Base-by-base conservation (phyloP, 2,888 invertebrate genomes). In the Neoitamus cyanurus region DNA sequence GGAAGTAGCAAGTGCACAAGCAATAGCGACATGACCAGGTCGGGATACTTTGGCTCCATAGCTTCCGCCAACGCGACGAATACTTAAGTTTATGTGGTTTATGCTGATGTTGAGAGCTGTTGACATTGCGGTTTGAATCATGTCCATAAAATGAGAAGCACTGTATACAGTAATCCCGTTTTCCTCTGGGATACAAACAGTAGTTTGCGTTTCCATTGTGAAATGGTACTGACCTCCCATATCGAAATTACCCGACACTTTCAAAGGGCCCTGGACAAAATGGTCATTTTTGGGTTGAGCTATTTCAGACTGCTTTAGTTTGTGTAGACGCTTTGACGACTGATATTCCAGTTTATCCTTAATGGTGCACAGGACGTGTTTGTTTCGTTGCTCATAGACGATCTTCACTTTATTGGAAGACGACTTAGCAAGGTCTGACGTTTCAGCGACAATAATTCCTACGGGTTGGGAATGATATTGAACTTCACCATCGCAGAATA, bases 41-140 rank as follows among this genome's bases (percentile, higher is more conserved):
- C 96, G 93, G 0, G 93, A 92, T 80, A 96, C 1, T 84, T 97
- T 97, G 0, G 92, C 93, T 0, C 97, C 97, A 89, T 95, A 97
- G 0, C 91, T 95, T 9, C 97, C 97, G 5, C 97, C 97, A 2
- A 96, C 87, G 69, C 86, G 83, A n/a, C 83, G 9, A 30, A 78
- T 30, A 3, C n/a, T 46, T 20, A 78, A 42, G 9, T 78, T 78
- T 9, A 84, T 77, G 83, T 93, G 91, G 86, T 91, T 85, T 77
- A 92, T 90, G 3, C 93, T 92, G 13, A 94, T 87, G 13, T 91
- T 92, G 3, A 94, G 91, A 42, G 92, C 91, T 30, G 91, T 87
- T 0, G 94, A 92, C 20, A 94, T 90, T 4, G 92, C 92, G 30
- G 91, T 88, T 88, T 94, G 94, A 0, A 90, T 90, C n/a, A 92